Evolutionary conservation across 2,888 invertebrate species (phyloP).

Genomic region (Hymenopus coronatus): DNA sequence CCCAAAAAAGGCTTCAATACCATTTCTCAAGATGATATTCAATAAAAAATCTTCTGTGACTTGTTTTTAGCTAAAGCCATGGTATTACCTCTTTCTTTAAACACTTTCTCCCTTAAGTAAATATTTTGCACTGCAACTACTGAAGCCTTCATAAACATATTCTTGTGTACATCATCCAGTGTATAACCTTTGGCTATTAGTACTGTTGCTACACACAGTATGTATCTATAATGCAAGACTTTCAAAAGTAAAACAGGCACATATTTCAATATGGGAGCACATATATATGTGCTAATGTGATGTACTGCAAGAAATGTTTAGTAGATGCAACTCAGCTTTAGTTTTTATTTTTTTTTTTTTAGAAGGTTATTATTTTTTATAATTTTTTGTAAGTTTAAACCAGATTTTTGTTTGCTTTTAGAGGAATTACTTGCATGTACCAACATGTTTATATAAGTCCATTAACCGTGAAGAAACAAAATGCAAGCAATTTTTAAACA

Average conservation of each 20-base stretch:
- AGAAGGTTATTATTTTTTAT: slow-evolving; percentile 6
- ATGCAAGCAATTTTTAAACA: slow-evolving; percentile 12
- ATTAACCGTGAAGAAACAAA: neutral
- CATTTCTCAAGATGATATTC: neutral
- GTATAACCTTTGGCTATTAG: neutral
- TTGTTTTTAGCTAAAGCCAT: neutral
- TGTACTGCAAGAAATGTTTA: slow-evolving; percentile 12
- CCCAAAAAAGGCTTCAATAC: neutral
- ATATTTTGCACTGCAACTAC: neutral
- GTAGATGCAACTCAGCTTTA: slow-evolving; percentile 5
- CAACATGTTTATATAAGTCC: slow-evolving; percentile 7
- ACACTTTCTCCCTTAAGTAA: neutral
- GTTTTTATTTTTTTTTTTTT: neutral
- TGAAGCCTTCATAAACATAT: slow-evolving; percentile 11
- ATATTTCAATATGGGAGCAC: neutral
- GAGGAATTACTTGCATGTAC: slow-evolving; percentile 19
- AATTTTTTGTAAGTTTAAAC: slow-evolving; percentile 1
- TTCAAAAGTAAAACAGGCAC: neutral
- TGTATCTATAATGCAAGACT: neutral
- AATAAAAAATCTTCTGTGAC: neutral
- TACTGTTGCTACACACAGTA: neutral
- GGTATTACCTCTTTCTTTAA: neutral
- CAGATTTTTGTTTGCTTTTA: slow-evolving; percentile 9
- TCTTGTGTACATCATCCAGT: neutral
- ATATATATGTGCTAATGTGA: neutral